Percentiles rank a stretch among this genome's conserved stretches.
These are phyloP conservation scores for Smutsia temminckii DNA, from an alignment of 2,797 vertebrate genomes.

Conservation along the genomic window DNA sequence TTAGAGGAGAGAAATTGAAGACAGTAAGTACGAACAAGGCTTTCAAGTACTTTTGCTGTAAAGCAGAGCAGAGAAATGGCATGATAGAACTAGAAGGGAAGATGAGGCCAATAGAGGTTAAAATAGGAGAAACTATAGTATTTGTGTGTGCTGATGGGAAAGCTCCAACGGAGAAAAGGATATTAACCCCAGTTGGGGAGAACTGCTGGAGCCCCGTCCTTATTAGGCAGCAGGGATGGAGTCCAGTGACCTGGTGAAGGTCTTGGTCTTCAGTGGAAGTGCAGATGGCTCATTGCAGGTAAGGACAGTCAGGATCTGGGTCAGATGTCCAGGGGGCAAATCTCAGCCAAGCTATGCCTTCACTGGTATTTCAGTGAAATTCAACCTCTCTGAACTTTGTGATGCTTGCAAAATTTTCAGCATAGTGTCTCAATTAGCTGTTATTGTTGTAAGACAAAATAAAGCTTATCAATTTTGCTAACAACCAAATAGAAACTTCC, in stretches of 20 bases:
- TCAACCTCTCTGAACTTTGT: not conserved
- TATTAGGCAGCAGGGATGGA: not conserved
- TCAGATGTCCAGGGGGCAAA: not conserved
- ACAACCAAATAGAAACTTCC: not conserved
- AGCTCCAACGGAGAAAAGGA: not conserved
- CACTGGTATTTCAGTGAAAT: not conserved
- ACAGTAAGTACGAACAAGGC: not conserved
- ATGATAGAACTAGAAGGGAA: not conserved
- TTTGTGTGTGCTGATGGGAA: not conserved
- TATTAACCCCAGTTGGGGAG: not conserved
- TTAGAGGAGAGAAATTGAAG: not conserved
- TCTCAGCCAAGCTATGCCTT: not conserved
- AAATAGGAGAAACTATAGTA: not conserved
- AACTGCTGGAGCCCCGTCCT: fast-evolving
- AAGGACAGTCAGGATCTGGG: not conserved
- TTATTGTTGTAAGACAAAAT: not conserved
- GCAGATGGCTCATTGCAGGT: not conserved
- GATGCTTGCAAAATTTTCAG: not conserved
- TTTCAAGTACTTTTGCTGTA: not conserved
- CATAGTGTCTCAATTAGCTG: not conserved
- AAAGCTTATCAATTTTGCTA: not conserved
- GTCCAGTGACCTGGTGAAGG: not conserved
- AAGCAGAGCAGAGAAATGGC: not conserved
- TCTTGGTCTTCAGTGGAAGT: not conserved
- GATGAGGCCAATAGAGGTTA: not conserved